These are phyloP conservation scores for Habroteleia sp. DNA, from an alignment of 2,888 invertebrate genomes.

Conservation along the genomic window DNA sequence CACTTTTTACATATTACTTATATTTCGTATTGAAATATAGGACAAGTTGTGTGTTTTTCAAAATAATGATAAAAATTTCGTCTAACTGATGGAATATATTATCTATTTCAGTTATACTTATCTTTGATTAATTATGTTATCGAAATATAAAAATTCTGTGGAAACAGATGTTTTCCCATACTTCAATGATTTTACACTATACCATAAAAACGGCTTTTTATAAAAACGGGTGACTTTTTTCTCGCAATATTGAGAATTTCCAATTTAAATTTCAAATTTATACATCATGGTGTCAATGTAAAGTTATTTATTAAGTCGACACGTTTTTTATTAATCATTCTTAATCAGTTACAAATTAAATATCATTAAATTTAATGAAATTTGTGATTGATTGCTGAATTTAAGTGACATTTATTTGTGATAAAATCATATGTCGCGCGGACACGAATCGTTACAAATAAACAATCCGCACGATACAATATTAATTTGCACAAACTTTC, in stretches of 20 bases:
- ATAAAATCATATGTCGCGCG: constrained; percentile 18
- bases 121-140: constrained; percentile 29
- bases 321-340: constrained; percentile 43
- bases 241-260: constrained; percentile 21
- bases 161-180: constrained; percentile 40
- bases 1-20: no score
- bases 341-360: constrained; percentile 55
- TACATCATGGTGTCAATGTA: constrained; percentile 10
- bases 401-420: constrained; percentile 40
- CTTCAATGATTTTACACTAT: constrained; percentile 4
- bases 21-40: constrained; percentile 3
- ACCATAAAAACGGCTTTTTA: constrained; percentile 1
- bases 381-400: constrained; percentile 35
- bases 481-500: constrained; percentile 29
- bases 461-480: constrained; percentile 18
- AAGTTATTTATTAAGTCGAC: constrained; percentile 49
- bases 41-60: not conserved
- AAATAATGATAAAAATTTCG: constrained; percentile 6
- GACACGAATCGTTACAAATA: constrained; percentile 12
- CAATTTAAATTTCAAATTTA: constrained; percentile 42
- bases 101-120: constrained; percentile 9
- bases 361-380: constrained; percentile 44
- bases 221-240: constrained; percentile 1
- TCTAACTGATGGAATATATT: constrained; percentile 1
- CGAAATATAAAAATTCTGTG: constrained; percentile 34